Evolutionary conservation across 2,888 invertebrate species (phyloP).

Genomic region (Epistrophe eligans): DNA sequence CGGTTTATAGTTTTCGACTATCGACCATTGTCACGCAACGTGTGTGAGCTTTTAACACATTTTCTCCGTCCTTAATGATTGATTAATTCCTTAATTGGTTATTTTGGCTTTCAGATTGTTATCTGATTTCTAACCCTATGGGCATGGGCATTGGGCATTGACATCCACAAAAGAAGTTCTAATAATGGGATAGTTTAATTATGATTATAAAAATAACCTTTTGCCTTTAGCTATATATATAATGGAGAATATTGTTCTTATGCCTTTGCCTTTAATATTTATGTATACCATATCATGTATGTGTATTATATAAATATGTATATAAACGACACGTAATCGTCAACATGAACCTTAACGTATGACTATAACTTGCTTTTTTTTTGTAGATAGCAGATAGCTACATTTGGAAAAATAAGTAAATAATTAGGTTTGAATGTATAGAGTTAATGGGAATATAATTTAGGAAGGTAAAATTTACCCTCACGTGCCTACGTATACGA

Average conservation of each 20-base stretch:
- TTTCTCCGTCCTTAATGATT: conserved; percentile 32
- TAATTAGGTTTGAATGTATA: conserved; percentile 7
- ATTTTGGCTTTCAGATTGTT: conserved; percentile 46
- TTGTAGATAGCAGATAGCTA: not conserved
- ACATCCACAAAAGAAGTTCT: conserved; percentile 6
- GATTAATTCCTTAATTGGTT: conserved; percentile 63
- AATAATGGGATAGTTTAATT: conserved; percentile 19
- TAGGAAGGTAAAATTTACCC: not conserved
- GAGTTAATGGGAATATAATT: conserved; percentile 23
- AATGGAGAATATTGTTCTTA: not conserved
- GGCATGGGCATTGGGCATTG: conserved; percentile 16
- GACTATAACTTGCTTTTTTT: not conserved
- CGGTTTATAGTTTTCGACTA: conserved; percentile 35
- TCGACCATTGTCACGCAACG: conserved; percentile 51
- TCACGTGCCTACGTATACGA: not conserved
- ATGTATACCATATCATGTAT: not conserved
- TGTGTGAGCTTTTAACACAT: conserved; percentile 68
- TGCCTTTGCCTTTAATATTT: not conserved
- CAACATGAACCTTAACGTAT: not conserved
- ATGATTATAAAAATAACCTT: conserved; percentile 17
- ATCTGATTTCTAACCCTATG: conserved; percentile 3
- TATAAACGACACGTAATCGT: conserved; percentile 8
- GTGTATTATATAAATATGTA: not conserved
- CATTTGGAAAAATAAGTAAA: conserved; percentile 1
- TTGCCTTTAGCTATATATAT: not conserved